Evolutionary conservation across 1,140 invertebrate species (phyloP).

Genomic region (Phthorimaea operculella): DNA sequence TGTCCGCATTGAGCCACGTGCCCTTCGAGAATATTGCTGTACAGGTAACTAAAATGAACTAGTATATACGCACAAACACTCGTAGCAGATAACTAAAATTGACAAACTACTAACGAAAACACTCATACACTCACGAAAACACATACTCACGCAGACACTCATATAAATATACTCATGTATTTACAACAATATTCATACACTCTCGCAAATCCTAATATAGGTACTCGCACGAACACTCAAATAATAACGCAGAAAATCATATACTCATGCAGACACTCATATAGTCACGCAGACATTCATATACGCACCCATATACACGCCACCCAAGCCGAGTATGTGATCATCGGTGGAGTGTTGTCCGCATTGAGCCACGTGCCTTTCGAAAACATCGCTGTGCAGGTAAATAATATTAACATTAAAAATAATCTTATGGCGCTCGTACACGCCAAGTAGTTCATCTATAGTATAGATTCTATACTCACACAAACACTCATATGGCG

Average conservation of each 20-base stretch:
- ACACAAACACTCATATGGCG: too few relatives aligned
- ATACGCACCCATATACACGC: constrained; percentile 26
- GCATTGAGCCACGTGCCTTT: constrained; percentile 49
- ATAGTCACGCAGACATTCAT: too few relatives aligned
- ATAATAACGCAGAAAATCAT: too few relatives aligned
- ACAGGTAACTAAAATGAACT: constrained; percentile 17
- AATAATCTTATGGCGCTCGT: too few relatives aligned
- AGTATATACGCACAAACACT: background rate
- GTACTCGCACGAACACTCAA: too few relatives aligned
- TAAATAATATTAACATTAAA: constrained; percentile 3
- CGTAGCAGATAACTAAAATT: background rate
- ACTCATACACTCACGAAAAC: background rate
- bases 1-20: constrained; percentile 52
- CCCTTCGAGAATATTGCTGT: constrained; percentile 33
- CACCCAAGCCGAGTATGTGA: constrained; percentile 77
- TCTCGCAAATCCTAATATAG: too few relatives aligned
- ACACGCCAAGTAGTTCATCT: too few relatives aligned
- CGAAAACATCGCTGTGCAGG: constrained; percentile 26
- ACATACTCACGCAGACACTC: background rate
- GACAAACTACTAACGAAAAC: background rate
- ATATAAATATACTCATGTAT: background rate
- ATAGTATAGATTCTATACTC: too few relatives aligned
- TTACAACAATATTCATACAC: too few relatives aligned
- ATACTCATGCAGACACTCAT: too few relatives aligned
- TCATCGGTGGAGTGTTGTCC: constrained; percentile 75